phyloP scores from a whole-genome alignment of 2,888 invertebrate genomes.

The Eupithecia insigniata region DNA sequence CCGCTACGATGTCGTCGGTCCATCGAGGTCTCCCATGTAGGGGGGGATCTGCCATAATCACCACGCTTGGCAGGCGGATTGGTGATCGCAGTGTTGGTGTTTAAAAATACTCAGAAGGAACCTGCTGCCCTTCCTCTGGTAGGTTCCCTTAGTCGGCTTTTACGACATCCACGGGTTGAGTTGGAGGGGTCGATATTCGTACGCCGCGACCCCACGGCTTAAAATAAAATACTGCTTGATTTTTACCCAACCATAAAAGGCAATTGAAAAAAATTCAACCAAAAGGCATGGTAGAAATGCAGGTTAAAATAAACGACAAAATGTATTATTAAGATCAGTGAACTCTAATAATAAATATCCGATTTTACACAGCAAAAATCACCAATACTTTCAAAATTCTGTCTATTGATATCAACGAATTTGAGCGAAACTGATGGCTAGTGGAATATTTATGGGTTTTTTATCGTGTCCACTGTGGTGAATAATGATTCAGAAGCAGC shows the following conservation, averaged over 20 bases:
- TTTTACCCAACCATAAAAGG: neutral
- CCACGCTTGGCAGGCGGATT: no score
- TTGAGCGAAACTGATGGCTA: conserved; percentile 28
- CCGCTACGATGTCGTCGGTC: no score
- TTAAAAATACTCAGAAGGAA: no score
- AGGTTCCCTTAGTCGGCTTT: no score
- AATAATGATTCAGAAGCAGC: neutral
- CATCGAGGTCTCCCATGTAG: no score
- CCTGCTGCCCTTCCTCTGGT: no score
- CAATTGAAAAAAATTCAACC: neutral
- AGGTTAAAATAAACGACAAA: neutral
- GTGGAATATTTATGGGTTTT: conserved; percentile 31
- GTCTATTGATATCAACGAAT: conserved; percentile 12
- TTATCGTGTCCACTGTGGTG: conserved; percentile 16
- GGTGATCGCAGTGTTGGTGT: no score
- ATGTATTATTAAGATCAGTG: neutral
- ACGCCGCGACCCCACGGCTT: no score
- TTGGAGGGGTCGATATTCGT: no score
- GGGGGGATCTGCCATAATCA: no score
- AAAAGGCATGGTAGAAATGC: neutral
- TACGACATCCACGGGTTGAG: no score
- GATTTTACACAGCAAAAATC: neutral
- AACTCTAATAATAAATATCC: neutral
- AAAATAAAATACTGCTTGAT: neutral
- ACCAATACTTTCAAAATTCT: neutral